Base-by-base conservation (phyloP, 2,888 invertebrate genomes). In the Chrysotoxum bicinctum region DNA sequence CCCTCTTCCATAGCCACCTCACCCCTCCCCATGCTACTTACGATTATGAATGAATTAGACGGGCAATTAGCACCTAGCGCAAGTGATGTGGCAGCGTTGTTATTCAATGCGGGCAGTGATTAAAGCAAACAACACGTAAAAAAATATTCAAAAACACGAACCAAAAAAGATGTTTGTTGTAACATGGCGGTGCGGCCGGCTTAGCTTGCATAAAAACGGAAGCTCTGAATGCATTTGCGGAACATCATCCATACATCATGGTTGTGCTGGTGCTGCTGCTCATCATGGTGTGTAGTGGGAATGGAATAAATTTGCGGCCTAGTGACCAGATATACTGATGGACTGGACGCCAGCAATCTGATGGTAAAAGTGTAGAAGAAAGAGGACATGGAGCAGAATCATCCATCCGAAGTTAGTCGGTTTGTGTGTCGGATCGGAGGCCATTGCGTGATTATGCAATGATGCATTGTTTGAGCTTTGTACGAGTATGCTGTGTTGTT, bases 391-490 rank as follows among this genome's bases (percentile, higher is more conserved):
- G 19, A 64, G 45, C 45, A 45, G 60, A 84, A 66, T 37, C 80
- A 85, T 72, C 80, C 84, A 85, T 85, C 80, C 85, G 85, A 85
- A 80, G 85, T 85, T 85, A 77, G 85, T 85, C 76, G 85, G 84
- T 84, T 84, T 84, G 68, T 84, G 75, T 84, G 85, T 85, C 85
- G 85, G 85, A 77, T 85, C 85, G 85, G 85, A 77, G 85, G 85
- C 85, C 85, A 85, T 85, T 85, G 85, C 85, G 85, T 85, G 85
- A 85, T 85, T 85, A 85, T 85, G 85, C 85, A 85, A 85, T 76
- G 52, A 80, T 80, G 80, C 80, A 85, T 85, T 85, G 85, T 85
- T 85, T 83, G 69, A 66, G 43, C 56, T 35, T 64, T 16, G 52
- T 52, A 32, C 26, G n/a, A n/a, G 64, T 54, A 21, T 52, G n/a